Evolutionary conservation across 2,888 invertebrate genomes (phyloP), one percentile per base, ranked within the genome.

Genomic region (Melanophora roralis): DNA sequence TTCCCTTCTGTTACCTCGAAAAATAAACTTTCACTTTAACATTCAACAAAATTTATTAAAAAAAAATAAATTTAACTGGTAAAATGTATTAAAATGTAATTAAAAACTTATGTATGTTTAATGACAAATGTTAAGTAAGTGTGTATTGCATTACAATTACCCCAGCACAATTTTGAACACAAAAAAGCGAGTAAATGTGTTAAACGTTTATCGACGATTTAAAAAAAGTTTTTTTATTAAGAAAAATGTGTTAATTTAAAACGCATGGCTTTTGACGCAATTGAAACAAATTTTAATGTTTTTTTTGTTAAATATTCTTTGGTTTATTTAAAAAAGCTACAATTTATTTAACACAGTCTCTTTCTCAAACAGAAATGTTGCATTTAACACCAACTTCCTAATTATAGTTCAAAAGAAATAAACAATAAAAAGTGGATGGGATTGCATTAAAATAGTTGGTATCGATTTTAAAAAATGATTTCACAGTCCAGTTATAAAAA

Each of bases 251-350:
- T 55, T 77, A 77, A 77, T 77, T 64, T 43, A 23, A 49, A 71
- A 59, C 23, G 64, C 76, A 71, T 71, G 76, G 40, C 43, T 57
- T 64, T 69, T 60, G 36, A 16, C 23, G 49, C 34, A 67, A 67
- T 67, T 12, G 23, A 27, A 14, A 43, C 11, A 40, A 45, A 34
- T 53, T 43, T 32, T 47, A 0, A 3, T 51, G 7, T 47, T 38
- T 34, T 32, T 34, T 43, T 43, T 45, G 2, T 21, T 27, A 23
- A 49, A 38, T 49, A 60, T 57, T 38, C 19, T 57, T 57, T 38
- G 38, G 38, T n/a, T n/a, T 21, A 38, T 1, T 1, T 19, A 38
- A 21, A 12, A 21, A 38, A 55, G 21, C n/a, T 21, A 36, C 45
- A 47, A 47, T 14, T 16, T 11, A n/a, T 47, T 40, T 57, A 60